Percentiles rank a stretch among this genome's conserved stretches.
phyloP scores from a whole-genome alignment of 2,888 invertebrate species.

The Galerucella pusilla region DNA sequence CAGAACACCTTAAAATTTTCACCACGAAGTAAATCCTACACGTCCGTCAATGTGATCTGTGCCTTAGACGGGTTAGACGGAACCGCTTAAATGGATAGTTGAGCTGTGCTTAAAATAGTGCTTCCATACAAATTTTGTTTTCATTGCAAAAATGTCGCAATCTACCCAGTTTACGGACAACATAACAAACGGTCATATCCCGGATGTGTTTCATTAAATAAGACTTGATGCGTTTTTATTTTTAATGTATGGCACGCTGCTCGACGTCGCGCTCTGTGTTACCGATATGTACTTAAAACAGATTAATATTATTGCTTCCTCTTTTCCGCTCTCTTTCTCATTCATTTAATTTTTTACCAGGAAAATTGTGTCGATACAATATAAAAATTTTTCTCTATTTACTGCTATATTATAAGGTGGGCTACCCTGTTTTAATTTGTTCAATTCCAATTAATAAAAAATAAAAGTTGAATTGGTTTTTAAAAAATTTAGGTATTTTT shows the following conservation, averaged over 20 bases:
- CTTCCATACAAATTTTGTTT: slow-evolving; percentile 26
- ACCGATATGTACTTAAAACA: slow-evolving; percentile 16
- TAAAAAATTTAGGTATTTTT: too few relatives aligned
- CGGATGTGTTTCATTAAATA: slow-evolving; percentile 46
- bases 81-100: slow-evolving; percentile 2
- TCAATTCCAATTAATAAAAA: too few relatives aligned
- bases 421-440: too few relatives aligned
- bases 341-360: neutral
- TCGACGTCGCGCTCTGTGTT: slow-evolving; percentile 8
- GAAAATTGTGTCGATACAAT: neutral
- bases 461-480: too few relatives aligned
- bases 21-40: too few relatives aligned
- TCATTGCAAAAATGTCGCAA: slow-evolving; percentile 29
- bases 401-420: too few relatives aligned
- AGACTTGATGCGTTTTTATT: slow-evolving; percentile 36
- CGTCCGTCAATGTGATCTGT: too few relatives aligned
- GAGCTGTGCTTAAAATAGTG: neutral
- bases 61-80: too few relatives aligned
- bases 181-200: slow-evolving; percentile 49
- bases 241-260: slow-evolving; percentile 42
- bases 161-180: slow-evolving; percentile 44
- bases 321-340: neutral
- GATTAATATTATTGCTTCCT: slow-evolving; percentile 2
- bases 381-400: too few relatives aligned
- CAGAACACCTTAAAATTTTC: too few relatives aligned